Evolutionary conservation across 2,888 invertebrate genomes (phyloP).

Genomic region (Dorcus parallelipipedus): DNA sequence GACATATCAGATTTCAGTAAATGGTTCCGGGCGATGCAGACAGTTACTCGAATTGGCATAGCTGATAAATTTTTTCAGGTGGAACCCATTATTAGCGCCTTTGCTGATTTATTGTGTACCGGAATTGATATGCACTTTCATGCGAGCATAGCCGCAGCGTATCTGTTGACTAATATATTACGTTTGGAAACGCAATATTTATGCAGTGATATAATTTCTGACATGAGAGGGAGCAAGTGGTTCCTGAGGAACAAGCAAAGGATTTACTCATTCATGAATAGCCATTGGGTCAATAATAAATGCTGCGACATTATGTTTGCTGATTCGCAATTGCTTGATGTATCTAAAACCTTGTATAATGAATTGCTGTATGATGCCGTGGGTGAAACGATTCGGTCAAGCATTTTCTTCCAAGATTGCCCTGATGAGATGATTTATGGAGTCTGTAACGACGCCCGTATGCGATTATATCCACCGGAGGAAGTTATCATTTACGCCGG

Average conservation of each 20-base stretch:
- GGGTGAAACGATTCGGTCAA: slow-evolving; percentile 1
- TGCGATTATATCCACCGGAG: slow-evolving; percentile 15
- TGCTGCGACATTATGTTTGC: slow-evolving; percentile 10
- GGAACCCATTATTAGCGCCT: too few relatives aligned
- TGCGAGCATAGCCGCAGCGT: not conserved
- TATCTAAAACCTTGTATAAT: slow-evolving; percentile 12
- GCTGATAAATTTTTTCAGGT: too few relatives aligned
- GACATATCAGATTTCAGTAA: too few relatives aligned
- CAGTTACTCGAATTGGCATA: slow-evolving; percentile 9
- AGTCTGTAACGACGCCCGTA: slow-evolving; percentile 4
- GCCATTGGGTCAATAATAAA: slow-evolving; percentile 20
- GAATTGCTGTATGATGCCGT: slow-evolving; percentile 8
- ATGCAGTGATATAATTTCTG: not conserved
- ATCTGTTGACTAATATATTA: too few relatives aligned
- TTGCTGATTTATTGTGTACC: too few relatives aligned
- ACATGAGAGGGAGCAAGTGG: not conserved
- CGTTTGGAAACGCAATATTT: not conserved
- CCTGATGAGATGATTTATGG: slow-evolving; percentile 14
- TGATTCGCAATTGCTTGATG: not conserved
- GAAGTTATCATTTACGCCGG: slow-evolving; percentile 20
- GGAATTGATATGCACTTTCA: not conserved
- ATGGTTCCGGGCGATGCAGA: not conserved
- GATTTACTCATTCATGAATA: slow-evolving; percentile 12
- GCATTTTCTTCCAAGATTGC: slow-evolving; percentile 15
- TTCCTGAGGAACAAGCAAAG: not conserved